Evolutionary conservation across 2,888 invertebrate genomes (phyloP).

Genomic region (Amiota communis): DNA sequence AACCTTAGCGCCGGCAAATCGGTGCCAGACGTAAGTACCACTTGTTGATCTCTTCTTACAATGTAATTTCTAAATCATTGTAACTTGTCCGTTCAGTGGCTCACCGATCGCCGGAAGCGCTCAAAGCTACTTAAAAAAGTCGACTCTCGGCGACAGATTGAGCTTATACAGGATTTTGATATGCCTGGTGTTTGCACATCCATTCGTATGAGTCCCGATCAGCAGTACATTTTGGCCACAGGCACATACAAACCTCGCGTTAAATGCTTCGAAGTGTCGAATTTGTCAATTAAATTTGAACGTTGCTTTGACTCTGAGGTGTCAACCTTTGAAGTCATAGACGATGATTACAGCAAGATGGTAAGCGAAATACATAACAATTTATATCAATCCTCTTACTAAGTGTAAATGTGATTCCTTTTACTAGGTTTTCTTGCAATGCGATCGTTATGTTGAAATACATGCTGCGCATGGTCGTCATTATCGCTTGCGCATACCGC

Average conservation of each 20-base stretch:
- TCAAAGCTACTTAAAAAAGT: constrained; percentile 89
- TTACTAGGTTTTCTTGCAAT: constrained; percentile 79
- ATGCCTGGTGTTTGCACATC: constrained; percentile 96
- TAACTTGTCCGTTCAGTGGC: constrained; percentile 78
- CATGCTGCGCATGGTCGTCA: constrained; percentile 95
- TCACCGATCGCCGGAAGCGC: constrained; percentile 87
- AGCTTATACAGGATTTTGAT: constrained; percentile 98
- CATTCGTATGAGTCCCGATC: constrained; percentile 89
- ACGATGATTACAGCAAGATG: constrained; percentile 97
- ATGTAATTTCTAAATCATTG: constrained; percentile 1
- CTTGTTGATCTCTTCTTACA: neutral
- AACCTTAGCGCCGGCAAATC: constrained; percentile 98
- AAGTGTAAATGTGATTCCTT: too few relatives aligned
- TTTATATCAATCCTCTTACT: too few relatives aligned
- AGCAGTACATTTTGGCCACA: constrained; percentile 91
- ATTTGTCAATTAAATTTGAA: constrained; percentile 97
- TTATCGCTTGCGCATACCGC: constrained; percentile 91
- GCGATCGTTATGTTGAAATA: constrained; percentile 94
- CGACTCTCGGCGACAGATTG: constrained; percentile 91
- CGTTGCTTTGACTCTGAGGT: constrained; percentile 97
- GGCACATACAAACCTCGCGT: constrained; percentile 97
- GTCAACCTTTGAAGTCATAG: constrained; percentile 91
- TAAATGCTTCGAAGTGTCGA: constrained; percentile 96
- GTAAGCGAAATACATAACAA: constrained; percentile 45
- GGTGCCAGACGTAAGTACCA: constrained; percentile 89